Percentiles rank a stretch among this genome's conserved stretches.
These are phyloP conservation scores for Ammospiza caudacuta DNA, from an alignment of 2,113 vertebrate genomes.

Conservation along the genomic window DNA sequence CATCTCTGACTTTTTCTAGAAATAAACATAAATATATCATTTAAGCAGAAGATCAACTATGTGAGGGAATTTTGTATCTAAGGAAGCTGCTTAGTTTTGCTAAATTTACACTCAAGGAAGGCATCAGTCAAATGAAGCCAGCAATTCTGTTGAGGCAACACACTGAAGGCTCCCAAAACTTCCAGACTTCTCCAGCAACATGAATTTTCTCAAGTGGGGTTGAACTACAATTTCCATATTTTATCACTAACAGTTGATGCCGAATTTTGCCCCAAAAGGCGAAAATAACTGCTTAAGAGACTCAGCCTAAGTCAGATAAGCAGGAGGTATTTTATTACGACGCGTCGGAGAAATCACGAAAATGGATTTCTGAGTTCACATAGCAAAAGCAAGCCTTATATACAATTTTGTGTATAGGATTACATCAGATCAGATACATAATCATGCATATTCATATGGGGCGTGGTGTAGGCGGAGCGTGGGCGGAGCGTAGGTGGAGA, in stretches of 20 bases:
- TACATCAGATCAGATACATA: too few species aligned
- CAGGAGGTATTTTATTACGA: too few species aligned
- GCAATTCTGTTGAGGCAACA: not conserved
- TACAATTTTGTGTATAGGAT: too few species aligned
- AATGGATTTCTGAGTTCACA: too few species aligned
- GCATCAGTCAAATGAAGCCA: not conserved
- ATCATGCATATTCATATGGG: too few species aligned
- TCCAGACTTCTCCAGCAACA: not conserved
- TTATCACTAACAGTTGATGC: not conserved
- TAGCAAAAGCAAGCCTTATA: too few species aligned
- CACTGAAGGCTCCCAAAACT: not conserved
- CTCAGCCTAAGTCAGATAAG: too few species aligned
- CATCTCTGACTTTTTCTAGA: constrained; percentile 81
- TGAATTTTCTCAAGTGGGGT: not conserved
- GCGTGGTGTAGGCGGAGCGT: too few species aligned
- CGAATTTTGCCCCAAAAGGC: too few species aligned
- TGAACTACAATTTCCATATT: not conserved
- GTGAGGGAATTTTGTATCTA: not conserved
- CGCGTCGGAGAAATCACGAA: too few species aligned
- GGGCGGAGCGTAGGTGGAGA: too few species aligned
- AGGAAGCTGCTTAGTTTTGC: not conserved
- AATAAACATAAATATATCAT: not conserved
- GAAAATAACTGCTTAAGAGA: too few species aligned
- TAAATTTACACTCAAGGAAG: not conserved
- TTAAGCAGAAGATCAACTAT: not conserved